phyloP scores from a whole-genome alignment of 2,797 vertebrate genomes.

The Hippocampus kuda region DNA sequence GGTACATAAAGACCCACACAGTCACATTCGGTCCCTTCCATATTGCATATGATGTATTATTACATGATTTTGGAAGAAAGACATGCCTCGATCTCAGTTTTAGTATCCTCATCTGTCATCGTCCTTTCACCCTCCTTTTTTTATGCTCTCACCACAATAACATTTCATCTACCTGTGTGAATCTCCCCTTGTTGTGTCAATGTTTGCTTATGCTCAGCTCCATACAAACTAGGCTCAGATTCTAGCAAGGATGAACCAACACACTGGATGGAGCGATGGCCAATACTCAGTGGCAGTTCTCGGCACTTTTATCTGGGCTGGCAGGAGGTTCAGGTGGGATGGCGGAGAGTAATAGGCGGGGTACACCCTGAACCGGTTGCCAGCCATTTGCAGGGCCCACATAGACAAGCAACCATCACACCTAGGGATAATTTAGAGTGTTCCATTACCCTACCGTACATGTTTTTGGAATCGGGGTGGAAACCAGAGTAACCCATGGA shows the following conservation, averaged over 20 bases:
- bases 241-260: slow-evolving; percentile 17
- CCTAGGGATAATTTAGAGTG: too few relatives aligned
- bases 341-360: too few relatives aligned
- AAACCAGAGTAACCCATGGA: too few relatives aligned
- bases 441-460: too few relatives aligned
- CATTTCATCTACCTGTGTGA: slow-evolving; percentile 26
- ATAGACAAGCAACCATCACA: too few relatives aligned
- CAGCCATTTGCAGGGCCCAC: too few relatives aligned
- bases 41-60: slow-evolving; percentile 26
- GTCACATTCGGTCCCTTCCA: background rate
- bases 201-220: slow-evolving; percentile 25
- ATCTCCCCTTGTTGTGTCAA: slow-evolving; percentile 22
- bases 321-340: too few relatives aligned
- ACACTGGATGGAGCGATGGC: background rate
- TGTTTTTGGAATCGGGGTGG: too few relatives aligned
- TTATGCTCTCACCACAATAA: slow-evolving; percentile 15
- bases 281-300: too few relatives aligned
- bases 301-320: too few relatives aligned
- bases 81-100: background rate
- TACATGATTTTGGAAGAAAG: slow-evolving; percentile 14
- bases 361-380: too few relatives aligned
- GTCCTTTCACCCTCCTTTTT: slow-evolving; percentile 8
- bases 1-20: background rate
- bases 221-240: slow-evolving; percentile 10
- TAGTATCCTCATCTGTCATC: slow-evolving; percentile 7